Base-by-base conservation (phyloP, 2,113 vertebrate species). In the Gopherus flavomarginatus region DNA sequence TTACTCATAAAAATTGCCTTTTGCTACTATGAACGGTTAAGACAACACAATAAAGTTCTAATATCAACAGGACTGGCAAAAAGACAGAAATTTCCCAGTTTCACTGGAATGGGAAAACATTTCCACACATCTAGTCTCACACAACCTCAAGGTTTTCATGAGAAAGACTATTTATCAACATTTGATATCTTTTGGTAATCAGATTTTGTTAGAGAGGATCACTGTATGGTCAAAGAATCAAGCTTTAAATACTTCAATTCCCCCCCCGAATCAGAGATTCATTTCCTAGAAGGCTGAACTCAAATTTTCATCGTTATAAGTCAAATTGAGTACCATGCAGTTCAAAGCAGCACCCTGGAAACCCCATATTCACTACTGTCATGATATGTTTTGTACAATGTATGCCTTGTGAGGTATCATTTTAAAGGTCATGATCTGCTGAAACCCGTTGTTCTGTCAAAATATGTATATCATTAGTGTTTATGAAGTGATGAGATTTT, bases 261-360 rank as follows among this genome's bases (percentile, higher is more conserved):
- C 38, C 69, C n/a, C 10, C 8, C 19, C 21, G 91, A 91, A 87
- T 47, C 0, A 1, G 19, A 0, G 3, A 3, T 4, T 2, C 0
- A 0, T 86, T 88, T 80, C 69, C 31, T 69, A 89, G 69, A 57
- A 94, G 85, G 65, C 38, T 65, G 21, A 26, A 27, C 38, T 26
- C 0, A 0, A 79, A 52, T n/a, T 9, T 65, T 95, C 81, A 59
- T 84, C 85, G 88, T 80, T 22, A 16, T 11, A 52, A 91, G 90
- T 89, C 31, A 62, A 91, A 77, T 69, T 56, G 59, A 0, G 0
- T 12, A 47, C 5, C n/a, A 77, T 79, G 3, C 35, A 31, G 57
- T 24, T 57, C 56, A 26, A 57, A 57, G 56, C 22, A 11, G 11
- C 24, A 57, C 24, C 56, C 56, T 26, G 24, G 24, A 57, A 26